Evolutionary conservation across 2,113 vertebrate species (phyloP).

Genomic region (Cervus canadensis): DNA sequence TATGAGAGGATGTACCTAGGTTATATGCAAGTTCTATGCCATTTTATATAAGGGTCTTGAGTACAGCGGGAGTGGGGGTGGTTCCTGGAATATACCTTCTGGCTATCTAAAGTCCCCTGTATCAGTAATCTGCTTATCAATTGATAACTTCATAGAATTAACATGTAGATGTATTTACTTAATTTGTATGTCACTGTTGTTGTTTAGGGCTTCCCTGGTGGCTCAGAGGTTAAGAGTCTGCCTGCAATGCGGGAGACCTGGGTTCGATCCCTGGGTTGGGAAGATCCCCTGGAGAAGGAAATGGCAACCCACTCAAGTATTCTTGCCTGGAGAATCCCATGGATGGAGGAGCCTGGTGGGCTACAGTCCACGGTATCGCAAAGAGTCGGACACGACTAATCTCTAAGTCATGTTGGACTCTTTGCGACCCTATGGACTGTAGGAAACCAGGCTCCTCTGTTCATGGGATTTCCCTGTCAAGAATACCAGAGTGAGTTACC

Average conservation of each 20-base stretch:
- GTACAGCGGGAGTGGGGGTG: fast-evolving
- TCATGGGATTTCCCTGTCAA: not conserved
- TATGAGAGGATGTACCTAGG: not conserved
- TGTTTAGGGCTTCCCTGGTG: not conserved
- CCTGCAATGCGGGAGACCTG: too few species aligned
- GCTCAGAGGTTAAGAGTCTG: too few species aligned
- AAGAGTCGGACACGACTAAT: not conserved
- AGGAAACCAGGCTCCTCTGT: not conserved
- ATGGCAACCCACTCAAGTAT: too few species aligned
- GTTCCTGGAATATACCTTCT: not conserved
- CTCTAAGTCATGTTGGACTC: not conserved
- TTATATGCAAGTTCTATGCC: not conserved
- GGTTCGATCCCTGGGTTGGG: too few species aligned
- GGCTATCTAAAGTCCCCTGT: not conserved
- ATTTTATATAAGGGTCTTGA: not conserved
- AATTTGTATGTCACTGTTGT: not conserved
- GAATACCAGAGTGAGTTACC: not conserved
- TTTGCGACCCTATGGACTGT: not conserved
- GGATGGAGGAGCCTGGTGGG: too few species aligned
- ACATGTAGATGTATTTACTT: not conserved
- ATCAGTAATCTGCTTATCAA: not conserved
- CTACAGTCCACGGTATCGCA: too few species aligned
- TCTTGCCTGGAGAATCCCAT: too few species aligned
- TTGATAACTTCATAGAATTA: not conserved
- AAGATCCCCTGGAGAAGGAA: too few species aligned